Percentiles rank a stretch among this genome's conserved stretches.
These are phyloP conservation scores for Trichonephila clavata DNA, from an alignment of 1,140 invertebrate genomes.

Conservation along the genomic window DNA sequence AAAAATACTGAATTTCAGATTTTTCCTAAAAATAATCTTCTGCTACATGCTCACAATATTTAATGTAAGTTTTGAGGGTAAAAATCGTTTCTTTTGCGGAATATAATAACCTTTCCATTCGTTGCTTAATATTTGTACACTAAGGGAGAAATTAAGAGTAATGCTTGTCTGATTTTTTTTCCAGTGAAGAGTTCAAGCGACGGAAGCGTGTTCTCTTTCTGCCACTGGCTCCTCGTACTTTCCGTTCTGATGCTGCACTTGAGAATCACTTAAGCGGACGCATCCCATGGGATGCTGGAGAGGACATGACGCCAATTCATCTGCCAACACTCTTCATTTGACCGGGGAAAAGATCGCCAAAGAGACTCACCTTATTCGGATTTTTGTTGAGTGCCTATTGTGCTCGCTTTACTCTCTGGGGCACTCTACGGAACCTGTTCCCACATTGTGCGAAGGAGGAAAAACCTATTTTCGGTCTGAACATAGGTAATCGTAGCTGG, in stretches of 20 bases:
- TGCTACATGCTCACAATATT: no score
- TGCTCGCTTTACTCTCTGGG: neutral
- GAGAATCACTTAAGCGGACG: conserved; percentile 12
- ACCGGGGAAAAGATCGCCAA: neutral
- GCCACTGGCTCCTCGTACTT: conserved; percentile 22
- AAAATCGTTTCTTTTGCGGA: no score
- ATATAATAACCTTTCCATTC: no score
- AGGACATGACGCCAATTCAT: conserved; percentile 5
- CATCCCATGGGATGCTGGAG: no score
- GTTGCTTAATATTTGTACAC: no score
- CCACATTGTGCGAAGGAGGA: no score
- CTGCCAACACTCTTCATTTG: conserved; percentile 1
- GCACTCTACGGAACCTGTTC: no score
- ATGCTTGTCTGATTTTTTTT: neutral
- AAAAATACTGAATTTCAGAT: no score
- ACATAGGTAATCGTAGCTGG: no score
- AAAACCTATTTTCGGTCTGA: no score
- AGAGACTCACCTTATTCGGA: neutral
- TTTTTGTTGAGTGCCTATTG: neutral
- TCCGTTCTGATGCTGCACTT: neutral
- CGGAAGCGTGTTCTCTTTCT: neutral
- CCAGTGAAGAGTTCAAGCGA: conserved; percentile 25
- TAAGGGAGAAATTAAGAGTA: neutral
- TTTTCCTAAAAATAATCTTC: no score
- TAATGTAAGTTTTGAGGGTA: no score